Conservation (phyloP, 1,140 invertebrate species). For the Atopsyche davidsoni region DNA sequence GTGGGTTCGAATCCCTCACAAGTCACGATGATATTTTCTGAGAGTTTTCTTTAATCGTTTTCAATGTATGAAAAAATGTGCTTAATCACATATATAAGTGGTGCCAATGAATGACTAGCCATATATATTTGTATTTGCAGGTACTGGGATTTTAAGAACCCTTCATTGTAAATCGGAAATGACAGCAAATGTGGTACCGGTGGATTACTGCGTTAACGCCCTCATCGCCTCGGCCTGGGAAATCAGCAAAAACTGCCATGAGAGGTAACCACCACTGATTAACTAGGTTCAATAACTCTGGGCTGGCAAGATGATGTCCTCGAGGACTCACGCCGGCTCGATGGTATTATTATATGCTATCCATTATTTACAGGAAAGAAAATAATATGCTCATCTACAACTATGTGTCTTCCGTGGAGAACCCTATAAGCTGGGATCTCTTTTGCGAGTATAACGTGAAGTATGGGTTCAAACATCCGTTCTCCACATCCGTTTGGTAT, state of each 20-base stretch:
- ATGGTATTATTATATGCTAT: too few species aligned
- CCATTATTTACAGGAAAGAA: slow-evolving; percentile 33
- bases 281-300: too few species aligned
- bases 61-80: too few species aligned
- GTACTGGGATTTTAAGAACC: slow-evolving; percentile 66
- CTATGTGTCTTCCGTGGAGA: slow-evolving; percentile 61
- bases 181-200: slow-evolving; percentile 79
- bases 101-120: neutral
- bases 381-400: slow-evolving; percentile 60
- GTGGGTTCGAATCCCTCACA: too few species aligned
- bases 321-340: neutral
- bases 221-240: slow-evolving; percentile 68
- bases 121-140: slow-evolving; percentile 36
- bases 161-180: slow-evolving; percentile 57
- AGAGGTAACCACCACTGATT: slow-evolving; percentile 37
- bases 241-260: slow-evolving; percentile 47
- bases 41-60: too few species aligned
- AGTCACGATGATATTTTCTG: too few species aligned
- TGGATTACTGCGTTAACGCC: slow-evolving; percentile 79
- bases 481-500: slow-evolving; percentile 53
- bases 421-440: slow-evolving; percentile 61
- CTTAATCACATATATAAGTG: neutral
- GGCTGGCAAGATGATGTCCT: too few species aligned
- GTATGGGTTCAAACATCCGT: slow-evolving; percentile 47
- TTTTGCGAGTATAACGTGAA: slow-evolving; percentile 49